Conservation (phyloP, 1,140 invertebrate genomes). For the Cydia strobilella region DNA sequence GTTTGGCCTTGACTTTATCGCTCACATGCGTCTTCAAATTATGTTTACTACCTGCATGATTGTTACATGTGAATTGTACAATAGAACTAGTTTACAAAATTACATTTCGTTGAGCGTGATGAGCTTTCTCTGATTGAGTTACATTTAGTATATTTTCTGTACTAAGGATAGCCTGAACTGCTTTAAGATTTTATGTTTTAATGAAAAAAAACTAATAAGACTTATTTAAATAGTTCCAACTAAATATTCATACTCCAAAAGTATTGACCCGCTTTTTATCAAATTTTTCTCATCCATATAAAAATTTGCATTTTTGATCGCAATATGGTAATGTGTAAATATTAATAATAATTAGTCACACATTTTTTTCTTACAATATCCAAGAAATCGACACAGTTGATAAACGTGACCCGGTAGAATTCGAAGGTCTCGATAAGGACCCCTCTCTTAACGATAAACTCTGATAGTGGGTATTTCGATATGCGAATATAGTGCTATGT, state of each 20-base stretch:
- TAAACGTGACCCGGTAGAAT: slow-evolving; percentile 54
- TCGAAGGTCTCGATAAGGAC: slow-evolving; percentile 58
- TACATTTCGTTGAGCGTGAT: no score
- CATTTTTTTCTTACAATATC: slow-evolving; percentile 29
- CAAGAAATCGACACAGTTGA: slow-evolving; percentile 41
- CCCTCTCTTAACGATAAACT: slow-evolving; percentile 33
- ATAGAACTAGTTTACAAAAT: neutral
- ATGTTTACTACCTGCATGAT: neutral
- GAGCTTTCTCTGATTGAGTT: no score
- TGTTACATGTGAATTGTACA: neutral
- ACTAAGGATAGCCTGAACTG: no score
- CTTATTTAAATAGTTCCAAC: no score
- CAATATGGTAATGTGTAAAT: neutral
- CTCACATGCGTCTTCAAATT: neutral
- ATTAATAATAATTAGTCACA: neutral
- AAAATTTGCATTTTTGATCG: no score
- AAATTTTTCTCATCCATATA: no score
- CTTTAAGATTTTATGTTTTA: no score
- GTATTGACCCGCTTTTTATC: no score
- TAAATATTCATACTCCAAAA: no score
- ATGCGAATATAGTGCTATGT: slow-evolving; percentile 2
- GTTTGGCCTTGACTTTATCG: slow-evolving; percentile 4
- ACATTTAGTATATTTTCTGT: no score
- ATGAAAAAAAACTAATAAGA: no score
- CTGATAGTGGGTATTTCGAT: neutral